phyloP scores from a whole-genome alignment of 2,113 vertebrate genomes.

The Macquaria ambigua region DNA sequence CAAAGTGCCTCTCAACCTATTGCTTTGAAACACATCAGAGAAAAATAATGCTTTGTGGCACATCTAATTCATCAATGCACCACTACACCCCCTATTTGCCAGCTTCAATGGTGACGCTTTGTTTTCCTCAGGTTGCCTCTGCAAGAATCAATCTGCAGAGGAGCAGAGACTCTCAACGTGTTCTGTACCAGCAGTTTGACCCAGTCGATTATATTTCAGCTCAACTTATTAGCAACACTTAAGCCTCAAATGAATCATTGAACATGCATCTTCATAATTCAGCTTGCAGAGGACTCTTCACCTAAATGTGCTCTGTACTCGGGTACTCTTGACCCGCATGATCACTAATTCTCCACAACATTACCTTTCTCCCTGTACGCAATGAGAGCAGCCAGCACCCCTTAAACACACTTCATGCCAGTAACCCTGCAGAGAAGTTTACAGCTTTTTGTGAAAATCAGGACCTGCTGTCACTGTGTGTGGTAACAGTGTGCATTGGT shows the following conservation, averaged over 20 bases:
- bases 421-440: not conserved
- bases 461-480: no score
- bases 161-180: slow-evolving; percentile 16
- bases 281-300: not conserved
- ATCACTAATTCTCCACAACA: not conserved
- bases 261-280: not conserved
- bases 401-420: not conserved
- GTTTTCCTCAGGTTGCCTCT: slow-evolving; percentile 21
- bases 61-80: slow-evolving; percentile 64
- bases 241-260: slow-evolving; percentile 25
- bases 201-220: slow-evolving; percentile 44
- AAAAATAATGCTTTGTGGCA: slow-evolving; percentile 59
- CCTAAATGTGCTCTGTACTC: no score
- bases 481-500: not conserved
- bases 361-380: not conserved
- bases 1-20: slow-evolving; percentile 54
- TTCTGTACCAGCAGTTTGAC: slow-evolving; percentile 31
- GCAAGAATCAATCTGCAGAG: slow-evolving; percentile 39
- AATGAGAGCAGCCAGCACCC: not conserved
- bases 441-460: not conserved
- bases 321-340: not conserved
- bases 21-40: slow-evolving; percentile 69
- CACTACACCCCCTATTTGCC: slow-evolving; percentile 10
- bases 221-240: slow-evolving; percentile 47
- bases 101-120: slow-evolving; percentile 36